Conservation (phyloP, 92 coral and sea anemone genomes). For the Pocillopora meandrina region DNA sequence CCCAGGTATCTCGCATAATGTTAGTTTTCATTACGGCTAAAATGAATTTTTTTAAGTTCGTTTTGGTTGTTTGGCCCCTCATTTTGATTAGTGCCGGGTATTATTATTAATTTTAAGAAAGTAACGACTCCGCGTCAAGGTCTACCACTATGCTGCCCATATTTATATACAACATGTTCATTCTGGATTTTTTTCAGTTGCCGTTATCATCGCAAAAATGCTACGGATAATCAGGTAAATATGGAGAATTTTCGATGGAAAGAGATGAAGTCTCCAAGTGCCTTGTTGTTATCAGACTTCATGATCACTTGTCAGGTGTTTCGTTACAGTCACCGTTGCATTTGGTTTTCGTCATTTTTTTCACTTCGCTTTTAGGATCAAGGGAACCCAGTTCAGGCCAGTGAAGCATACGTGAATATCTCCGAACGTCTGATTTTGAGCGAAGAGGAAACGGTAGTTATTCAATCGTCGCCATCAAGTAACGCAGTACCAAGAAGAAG, state of each 20-base stretch:
- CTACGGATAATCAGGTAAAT: neutral
- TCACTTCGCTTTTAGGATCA: neutral
- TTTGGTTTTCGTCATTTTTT: neutral
- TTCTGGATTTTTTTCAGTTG: neutral
- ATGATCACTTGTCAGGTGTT: neutral
- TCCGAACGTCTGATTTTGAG: neutral
- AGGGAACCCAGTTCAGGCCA: neutral
- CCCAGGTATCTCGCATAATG: too few relatives aligned
- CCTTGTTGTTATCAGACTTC: too few relatives aligned
- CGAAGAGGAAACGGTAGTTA: neutral
- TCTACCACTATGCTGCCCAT: neutral
- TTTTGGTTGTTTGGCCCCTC: too few relatives aligned
- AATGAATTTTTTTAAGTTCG: too few relatives aligned
- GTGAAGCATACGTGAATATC: constrained; percentile 3
- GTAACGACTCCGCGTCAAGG: too few relatives aligned
- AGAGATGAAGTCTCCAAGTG: too few relatives aligned
- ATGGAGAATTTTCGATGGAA: neutral
- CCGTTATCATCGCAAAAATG: neutral
- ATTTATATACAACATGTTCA: neutral
- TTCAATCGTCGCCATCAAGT: neutral
- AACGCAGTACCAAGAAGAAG: neutral
- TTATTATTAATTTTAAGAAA: too few relatives aligned
- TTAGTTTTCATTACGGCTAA: too few relatives aligned
- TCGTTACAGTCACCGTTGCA: neutral
- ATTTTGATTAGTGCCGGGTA: too few relatives aligned